Base-by-base conservation (phyloP, 2,113 vertebrate genomes). In the Cairina moschata region DNA sequence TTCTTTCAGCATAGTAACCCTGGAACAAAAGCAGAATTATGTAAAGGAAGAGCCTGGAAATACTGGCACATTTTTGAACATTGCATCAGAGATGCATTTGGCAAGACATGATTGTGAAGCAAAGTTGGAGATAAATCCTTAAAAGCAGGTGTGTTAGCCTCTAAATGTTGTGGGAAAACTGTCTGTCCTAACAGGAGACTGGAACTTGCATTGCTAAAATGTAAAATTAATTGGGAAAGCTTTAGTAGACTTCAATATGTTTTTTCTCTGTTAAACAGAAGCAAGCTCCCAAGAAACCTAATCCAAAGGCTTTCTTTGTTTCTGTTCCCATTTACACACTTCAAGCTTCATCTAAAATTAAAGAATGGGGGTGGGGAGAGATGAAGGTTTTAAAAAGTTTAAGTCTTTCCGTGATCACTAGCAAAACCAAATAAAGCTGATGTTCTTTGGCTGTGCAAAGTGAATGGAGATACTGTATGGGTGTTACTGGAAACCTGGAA, bases 301-400 rank as follows among this genome's bases (percentile, higher is more conserved):
- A 93, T 65, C 72, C 56, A 68, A 9, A 68, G 34, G 52, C 75
- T 86, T 82, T 93, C 67, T 75, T 72, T 89, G 60, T 81, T 89
- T 91, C 9, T 80, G 46, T 88, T 77, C 38, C 44, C 54, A 44
- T 69, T 91, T 65, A 59, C 54, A 42, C 31, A 67, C 55, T 50
- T 92, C n/a, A 54, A 46, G n/a, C 72, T 46, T 90, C 50, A 90
- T 93, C 63, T 83, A 81, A 86, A 93, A 83, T 88, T 95, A 83
- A 96, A 93, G 79, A 88, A 74, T 10, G 5, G 13, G 26, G 25
- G 1, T 16, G 13, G 21, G 42, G 40, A 22, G 31, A 34, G 38
- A 21, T 66, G 29, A 44, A 63, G 65, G 18, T 77, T 96, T 86
- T 74, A 77, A 78, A 92, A 83, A 60, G 46, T 5, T 56, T 56